Percentiles rank a stretch among this genome's conserved stretches.
Conservation (phyloP, 2,888 invertebrate species). For the Torymus aiolomorphi region DNA sequence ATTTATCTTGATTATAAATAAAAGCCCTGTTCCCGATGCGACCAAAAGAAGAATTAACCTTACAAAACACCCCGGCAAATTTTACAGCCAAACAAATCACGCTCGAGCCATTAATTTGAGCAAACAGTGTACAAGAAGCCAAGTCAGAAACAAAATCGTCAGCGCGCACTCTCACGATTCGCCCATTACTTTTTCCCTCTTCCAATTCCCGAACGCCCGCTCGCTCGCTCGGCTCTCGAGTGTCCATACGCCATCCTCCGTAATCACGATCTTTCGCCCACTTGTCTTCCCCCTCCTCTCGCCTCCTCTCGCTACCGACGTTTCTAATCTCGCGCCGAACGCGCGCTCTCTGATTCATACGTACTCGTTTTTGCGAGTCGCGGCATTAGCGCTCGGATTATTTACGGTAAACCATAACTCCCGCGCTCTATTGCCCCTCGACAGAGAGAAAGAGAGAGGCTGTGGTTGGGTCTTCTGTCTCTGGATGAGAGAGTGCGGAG, state of each 20-base stretch:
- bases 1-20: slow-evolving; percentile 55
- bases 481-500: too few relatives aligned
- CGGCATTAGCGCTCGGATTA: slow-evolving; percentile 66
- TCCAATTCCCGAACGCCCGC: slow-evolving; percentile 2
- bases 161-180: slow-evolving; percentile 27
- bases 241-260: slow-evolving; percentile 29
- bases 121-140: background rate
- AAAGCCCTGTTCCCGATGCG: background rate
- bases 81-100: background rate
- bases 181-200: slow-evolving; percentile 36
- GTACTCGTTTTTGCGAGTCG: slow-evolving; percentile 30
- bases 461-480: background rate
- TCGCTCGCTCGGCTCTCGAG: background rate
- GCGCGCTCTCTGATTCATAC: slow-evolving; percentile 38
- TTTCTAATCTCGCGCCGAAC: background rate
- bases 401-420: slow-evolving; percentile 71
- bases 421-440: slow-evolving; percentile 65
- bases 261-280: slow-evolving; percentile 44
- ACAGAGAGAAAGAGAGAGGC: slow-evolving; percentile 15
- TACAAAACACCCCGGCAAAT: background rate
- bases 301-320: background rate
- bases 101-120: background rate
- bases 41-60: too few relatives aligned
- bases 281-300: slow-evolving; percentile 23
- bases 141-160: background rate